Evolutionary conservation across 2,888 invertebrate species (phyloP), one percentile per base, ranked within the genome.

Genomic region (Lasioglossum lativentre): DNA sequence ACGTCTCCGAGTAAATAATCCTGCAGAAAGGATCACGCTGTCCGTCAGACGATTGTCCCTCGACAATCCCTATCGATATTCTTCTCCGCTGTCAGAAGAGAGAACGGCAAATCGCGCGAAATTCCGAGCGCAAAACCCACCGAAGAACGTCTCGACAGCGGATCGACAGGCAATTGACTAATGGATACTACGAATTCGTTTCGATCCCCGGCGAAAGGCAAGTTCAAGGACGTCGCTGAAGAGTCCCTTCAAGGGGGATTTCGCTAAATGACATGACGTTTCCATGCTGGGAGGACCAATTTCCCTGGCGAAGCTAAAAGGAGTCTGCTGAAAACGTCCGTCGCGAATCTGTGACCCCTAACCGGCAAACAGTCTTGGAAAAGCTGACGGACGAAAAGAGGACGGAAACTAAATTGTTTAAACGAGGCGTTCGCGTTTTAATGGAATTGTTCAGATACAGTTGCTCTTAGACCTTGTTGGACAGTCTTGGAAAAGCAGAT

Each of bases 231-330:
- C 40, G n/a, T 42, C n/a, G 68, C 12, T n/a, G 40, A n/a, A 14
- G 42, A 71, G 40, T 27, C 70, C 70, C n/a, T 52, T 10, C 27
- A 14, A 71, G 4, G 40, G n/a, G 40, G 70, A 42, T 42, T 14
- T 23, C 70, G 70, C n/a, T 34, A 66, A 34, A 30, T 47, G 78
- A 71, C 70, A 78, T 34, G 45, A 59, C 45, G 52, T 66, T 68
- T 56, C 71, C 8, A 45, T 40, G 8, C 27, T 45, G 16, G 27
- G 42, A 59, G 68, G 40, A 19, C 23, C 47, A 56, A 56, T 80
- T 71, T 56, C 45, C 30, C 52, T 59, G 59, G 1, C n/a, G 68
- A 45, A 40, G 56, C 30, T 59, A 2, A 34, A 78, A 47, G 30
- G 68, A 70, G 40, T 30, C 77, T 5, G 16, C n/a, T 14, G 19